Percentiles rank a stretch among this genome's conserved stretches.
Evolutionary conservation across 2,113 vertebrate genomes (phyloP).

Genomic region (Anthoscopus minutus): DNA sequence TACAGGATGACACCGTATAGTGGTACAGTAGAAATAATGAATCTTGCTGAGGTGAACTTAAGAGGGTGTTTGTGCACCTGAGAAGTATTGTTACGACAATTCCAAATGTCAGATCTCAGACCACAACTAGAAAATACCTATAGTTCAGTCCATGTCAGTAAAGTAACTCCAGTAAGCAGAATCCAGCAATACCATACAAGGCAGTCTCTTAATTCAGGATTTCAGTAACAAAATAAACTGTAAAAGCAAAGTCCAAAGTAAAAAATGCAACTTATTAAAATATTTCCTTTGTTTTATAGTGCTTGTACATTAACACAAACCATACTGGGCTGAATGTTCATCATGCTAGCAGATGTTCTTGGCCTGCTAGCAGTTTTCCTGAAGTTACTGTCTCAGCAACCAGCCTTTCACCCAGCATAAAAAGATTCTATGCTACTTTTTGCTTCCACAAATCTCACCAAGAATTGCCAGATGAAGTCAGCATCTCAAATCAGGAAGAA

Average conservation of each 20-base stretch:
- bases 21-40: background rate
- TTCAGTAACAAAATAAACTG: background rate
- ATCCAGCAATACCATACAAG: background rate
- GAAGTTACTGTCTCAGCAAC: background rate
- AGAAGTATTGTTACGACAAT: background rate
- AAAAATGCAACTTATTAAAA: background rate
- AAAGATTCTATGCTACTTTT: background rate
- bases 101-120: background rate
- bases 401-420: background rate
- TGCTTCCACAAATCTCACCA: background rate
- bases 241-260: background rate
- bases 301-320: background rate
- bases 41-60: background rate
- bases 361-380: background rate
- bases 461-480: background rate
- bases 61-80: background rate
- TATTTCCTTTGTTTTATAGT: background rate
- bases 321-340: background rate
- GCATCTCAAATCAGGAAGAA: background rate
- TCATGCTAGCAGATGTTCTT: background rate
- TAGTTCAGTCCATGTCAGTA: background rate
- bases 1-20: background rate
- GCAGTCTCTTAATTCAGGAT: background rate
- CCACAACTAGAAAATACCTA: background rate
- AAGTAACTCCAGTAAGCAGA: background rate